Evolutionary conservation across 2,888 invertebrate genomes (phyloP), one percentile per base, ranked within the genome.

Genomic region (Furcula furcula): DNA sequence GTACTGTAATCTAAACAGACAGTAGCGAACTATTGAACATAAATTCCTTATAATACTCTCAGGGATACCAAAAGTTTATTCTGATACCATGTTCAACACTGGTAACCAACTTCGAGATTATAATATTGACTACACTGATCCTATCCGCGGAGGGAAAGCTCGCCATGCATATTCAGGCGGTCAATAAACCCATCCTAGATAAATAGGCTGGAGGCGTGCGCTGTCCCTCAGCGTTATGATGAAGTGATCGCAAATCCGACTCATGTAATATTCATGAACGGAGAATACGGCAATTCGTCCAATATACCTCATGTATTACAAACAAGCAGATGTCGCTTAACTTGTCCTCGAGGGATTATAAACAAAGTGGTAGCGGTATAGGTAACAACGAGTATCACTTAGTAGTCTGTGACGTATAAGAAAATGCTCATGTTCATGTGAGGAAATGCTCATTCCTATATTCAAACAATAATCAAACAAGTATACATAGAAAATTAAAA

Each of bases 251-350:
- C 66, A 62, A 60, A 55, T 54, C 57, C 58, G 53, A 54, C 76
- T 79, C 77, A 82, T 83, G 74, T 64, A 76, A 79, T 82, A 85
- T 84, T 77, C 84, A 85, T 82, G 60, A 52, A 45, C 39, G 50
- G 65, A 65, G 76, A 74, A 74, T 71, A 72, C 70, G 72, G 72
- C 78, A 76, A 79, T 81, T 79, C 75, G 69, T 65, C 60, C 67
- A 65, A 78, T 78, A 78, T 76, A 71, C 66, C 53, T 59, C 46
- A 44, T 61, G 61, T 39, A 40, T 40, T 29, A 40, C 43, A 55
- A 55, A 55, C 48, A 46, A 21, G 65, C 64, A 66, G 59, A 70
- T 63, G 59, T 51, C 55, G 55, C 56, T 56, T 53, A 61, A 61
- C 56, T 60, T 59, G 54, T 55, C 50, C 51, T 23, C 47, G 46